These are phyloP conservation scores for Pyrocoelia pectoralis DNA, from an alignment of 2,888 invertebrate species.

Conservation along the genomic window DNA sequence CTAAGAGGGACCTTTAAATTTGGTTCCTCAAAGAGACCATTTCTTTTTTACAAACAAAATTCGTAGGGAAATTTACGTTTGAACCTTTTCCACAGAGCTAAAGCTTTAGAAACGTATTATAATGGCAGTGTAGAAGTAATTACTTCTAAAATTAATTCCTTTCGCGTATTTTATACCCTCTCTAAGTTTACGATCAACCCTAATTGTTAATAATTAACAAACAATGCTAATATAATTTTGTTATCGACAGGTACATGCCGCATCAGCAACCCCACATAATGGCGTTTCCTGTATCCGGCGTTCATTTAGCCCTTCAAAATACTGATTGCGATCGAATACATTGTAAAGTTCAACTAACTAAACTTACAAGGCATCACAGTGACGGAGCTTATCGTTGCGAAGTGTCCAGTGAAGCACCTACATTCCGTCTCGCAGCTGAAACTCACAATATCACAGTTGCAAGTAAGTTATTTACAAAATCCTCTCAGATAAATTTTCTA, in stretches of 20 bases:
- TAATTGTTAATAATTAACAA: neutral
- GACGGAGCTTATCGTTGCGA: conserved; percentile 64
- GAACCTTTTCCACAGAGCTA: too few relatives aligned
- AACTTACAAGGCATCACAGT: conserved; percentile 44
- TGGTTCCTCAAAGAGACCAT: neutral
- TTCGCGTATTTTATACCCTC: neutral
- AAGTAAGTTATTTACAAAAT: conserved; percentile 52
- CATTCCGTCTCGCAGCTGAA: conserved; percentile 60
- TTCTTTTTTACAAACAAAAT: neutral
- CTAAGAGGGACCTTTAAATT: neutral
- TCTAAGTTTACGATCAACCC: neutral
- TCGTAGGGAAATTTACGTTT: neutral
- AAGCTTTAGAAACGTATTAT: too few relatives aligned
- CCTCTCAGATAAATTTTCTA: conserved; percentile 9
- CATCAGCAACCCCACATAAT: conserved; percentile 50
- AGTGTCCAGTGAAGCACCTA: conserved; percentile 64
- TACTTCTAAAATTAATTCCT: too few relatives aligned
- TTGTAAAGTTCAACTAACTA: conserved; percentile 48
- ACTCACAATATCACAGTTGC: conserved; percentile 64
- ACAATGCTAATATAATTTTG: neutral
- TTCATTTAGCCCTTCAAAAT: conserved; percentile 49
- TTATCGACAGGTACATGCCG: conserved; percentile 45
- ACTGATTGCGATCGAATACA: conserved; percentile 40
- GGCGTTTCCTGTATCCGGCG: conserved; percentile 57
- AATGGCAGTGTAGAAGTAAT: too few relatives aligned